phyloP scores from a whole-genome alignment of 2,888 invertebrate species.

The Troilus luridus region DNA sequence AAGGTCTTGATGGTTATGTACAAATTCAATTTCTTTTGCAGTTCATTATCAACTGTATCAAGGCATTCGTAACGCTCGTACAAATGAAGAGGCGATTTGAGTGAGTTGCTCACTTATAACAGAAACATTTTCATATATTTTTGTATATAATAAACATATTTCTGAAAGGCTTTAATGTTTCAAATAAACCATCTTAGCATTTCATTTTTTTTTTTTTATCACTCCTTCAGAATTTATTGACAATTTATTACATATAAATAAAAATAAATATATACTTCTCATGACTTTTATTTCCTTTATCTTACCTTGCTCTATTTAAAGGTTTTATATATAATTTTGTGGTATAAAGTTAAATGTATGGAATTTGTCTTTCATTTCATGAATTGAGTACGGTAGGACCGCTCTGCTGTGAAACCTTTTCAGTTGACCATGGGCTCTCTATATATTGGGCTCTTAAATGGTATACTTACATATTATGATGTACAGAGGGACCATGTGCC shows the following conservation, averaged over 20 bases:
- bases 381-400: no score
- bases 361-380: no score
- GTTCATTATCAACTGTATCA: conserved; percentile 23
- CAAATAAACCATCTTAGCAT: not conserved
- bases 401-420: not conserved
- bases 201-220: not conserved
- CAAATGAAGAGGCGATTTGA: conserved; percentile 9
- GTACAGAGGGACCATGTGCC: no score
- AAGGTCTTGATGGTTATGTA: not conserved
- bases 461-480: not conserved
- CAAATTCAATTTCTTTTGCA: not conserved
- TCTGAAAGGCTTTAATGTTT: not conserved
- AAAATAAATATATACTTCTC: no score
- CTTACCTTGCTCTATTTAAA: no score
- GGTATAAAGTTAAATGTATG: no score
- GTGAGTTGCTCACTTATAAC: not conserved
- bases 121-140: not conserved
- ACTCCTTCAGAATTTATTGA: no score
- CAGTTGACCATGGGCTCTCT: not conserved
- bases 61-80: not conserved
- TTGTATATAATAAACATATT: not conserved
- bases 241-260: no score
- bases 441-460: not conserved
- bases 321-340: no score
- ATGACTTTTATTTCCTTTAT: no score